Percentiles rank a stretch among this genome's conserved stretches.
These are phyloP conservation scores for Myotis davidii DNA, from an alignment of 2,113 vertebrate species.

Conservation along the genomic window DNA sequence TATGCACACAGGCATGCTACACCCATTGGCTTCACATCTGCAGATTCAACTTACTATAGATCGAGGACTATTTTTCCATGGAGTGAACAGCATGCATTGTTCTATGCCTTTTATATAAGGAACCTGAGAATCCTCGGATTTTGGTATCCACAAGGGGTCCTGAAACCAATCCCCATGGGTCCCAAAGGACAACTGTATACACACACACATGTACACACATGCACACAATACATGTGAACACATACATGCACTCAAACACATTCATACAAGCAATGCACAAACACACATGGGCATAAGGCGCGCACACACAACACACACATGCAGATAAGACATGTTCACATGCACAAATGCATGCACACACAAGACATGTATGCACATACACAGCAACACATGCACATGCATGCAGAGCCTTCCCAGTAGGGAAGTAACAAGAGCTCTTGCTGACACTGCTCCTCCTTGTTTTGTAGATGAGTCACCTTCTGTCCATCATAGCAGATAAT, in stretches of 20 bases:
- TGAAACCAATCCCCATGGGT: background rate
- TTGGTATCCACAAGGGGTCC: background rate
- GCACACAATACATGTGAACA: background rate
- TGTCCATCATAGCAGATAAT: rapidly evolving
- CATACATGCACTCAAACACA: rapidly evolving
- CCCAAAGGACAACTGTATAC: background rate
- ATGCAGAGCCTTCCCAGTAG: background rate
- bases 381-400: background rate
- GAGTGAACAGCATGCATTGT: background rate
- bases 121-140: background rate
- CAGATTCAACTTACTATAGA: background rate
- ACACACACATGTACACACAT: rapidly evolving
- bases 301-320: background rate
- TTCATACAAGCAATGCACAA: background rate
- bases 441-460: background rate
- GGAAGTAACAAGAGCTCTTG: too few relatives aligned
- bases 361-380: background rate
- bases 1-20: background rate
- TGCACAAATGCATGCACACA: rapidly evolving
- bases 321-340: background rate
- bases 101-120: background rate
- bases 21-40: background rate
- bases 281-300: background rate
- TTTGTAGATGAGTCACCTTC: background rate
- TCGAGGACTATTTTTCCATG: background rate